These are phyloP conservation scores for Drosophila biarmipes DNA, from an alignment of 1,140 invertebrate genomes.

Conservation along the genomic window DNA sequence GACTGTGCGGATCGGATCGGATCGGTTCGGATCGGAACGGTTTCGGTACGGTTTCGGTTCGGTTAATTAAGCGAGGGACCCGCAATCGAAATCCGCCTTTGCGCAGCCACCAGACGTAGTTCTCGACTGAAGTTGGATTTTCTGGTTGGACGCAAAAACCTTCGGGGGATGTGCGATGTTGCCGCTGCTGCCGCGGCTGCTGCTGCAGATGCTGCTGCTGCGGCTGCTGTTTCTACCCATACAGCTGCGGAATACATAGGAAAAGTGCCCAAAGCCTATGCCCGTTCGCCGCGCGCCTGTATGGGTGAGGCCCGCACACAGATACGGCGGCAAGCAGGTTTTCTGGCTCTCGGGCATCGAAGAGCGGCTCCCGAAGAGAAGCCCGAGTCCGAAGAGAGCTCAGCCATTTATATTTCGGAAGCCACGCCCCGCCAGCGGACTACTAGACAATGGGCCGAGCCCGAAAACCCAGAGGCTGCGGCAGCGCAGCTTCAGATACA, in stretches of 20 bases:
- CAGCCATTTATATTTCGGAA: conserved; percentile 83
- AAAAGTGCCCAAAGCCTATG: conserved; percentile 52
- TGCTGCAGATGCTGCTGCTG: conserved; percentile 50
- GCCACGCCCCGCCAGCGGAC: conserved; percentile 79
- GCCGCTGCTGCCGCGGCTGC: conserved; percentile 52
- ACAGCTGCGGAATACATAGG: conserved; percentile 38
- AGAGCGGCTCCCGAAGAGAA: conserved; percentile 29
- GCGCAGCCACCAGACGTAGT: conserved; percentile 84
- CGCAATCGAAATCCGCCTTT: conserved; percentile 83
- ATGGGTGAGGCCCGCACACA: conserved; percentile 37
- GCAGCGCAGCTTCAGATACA: conserved; percentile 65
- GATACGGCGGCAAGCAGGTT: conserved; percentile 43
- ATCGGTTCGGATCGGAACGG: conserved; percentile 9
- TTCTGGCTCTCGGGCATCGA: conserved; percentile 41
- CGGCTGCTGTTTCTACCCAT: conserved; percentile 38
- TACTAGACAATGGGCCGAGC: conserved; percentile 78
- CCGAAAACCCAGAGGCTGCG: conserved; percentile 70
- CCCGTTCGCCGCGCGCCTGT: conserved; percentile 39
- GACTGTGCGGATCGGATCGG: conserved; percentile 15
- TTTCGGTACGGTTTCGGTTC: conserved; percentile 48
- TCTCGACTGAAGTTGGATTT: conserved; percentile 84
- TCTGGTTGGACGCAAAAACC: conserved; percentile 84
- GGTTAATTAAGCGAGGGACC: conserved; percentile 71
- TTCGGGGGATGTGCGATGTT: conserved; percentile 81
- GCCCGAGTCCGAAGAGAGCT: conserved; percentile 18